A percentile compares a stretch with the other conserved stretches of the same genome.
These are phyloP conservation scores for Orbicella faveolata DNA, from an alignment of 64 coral and sea anemone genomes.

Conservation along the genomic window DNA sequence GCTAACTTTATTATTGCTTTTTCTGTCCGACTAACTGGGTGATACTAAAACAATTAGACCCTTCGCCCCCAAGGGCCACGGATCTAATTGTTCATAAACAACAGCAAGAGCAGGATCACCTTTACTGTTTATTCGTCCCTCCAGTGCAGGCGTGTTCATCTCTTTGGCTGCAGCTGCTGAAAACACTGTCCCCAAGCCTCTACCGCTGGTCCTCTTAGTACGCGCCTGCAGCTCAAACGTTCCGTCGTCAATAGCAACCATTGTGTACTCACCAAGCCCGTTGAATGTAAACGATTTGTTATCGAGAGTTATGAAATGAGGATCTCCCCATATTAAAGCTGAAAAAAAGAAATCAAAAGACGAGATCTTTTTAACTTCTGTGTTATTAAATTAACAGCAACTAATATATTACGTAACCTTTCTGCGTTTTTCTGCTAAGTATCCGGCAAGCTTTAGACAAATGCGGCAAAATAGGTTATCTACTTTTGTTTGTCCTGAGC, in stretches of 20 bases:
- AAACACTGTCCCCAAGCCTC: constrained; percentile 61
- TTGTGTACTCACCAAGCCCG: constrained; percentile 69
- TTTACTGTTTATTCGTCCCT: constrained; percentile 34
- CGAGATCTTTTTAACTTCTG: no score
- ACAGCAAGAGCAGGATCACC: constrained; percentile 8
- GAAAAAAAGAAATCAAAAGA: neutral
- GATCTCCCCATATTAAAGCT: constrained; percentile 65
- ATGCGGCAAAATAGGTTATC: no score
- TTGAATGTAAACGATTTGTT: constrained; percentile 74
- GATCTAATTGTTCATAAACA: neutral
- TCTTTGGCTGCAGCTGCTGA: constrained; percentile 65
- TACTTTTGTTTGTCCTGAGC: no score
- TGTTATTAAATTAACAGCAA: no score
- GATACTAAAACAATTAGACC: no score
- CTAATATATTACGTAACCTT: no score
- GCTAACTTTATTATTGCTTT: no score
- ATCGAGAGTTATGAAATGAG: constrained; percentile 67
- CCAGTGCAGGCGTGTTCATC: constrained; percentile 24
- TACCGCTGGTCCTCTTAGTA: constrained; percentile 49
- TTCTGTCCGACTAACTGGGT: no score
- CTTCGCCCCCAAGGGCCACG: no score
- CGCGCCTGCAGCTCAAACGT: constrained; percentile 68
- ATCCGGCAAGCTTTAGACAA: no score
- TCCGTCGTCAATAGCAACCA: constrained; percentile 42
- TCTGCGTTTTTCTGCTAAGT: no score